These are phyloP conservation scores for Lepus americanus DNA, from an alignment of 2,113 vertebrate species.

Conservation along the genomic window DNA sequence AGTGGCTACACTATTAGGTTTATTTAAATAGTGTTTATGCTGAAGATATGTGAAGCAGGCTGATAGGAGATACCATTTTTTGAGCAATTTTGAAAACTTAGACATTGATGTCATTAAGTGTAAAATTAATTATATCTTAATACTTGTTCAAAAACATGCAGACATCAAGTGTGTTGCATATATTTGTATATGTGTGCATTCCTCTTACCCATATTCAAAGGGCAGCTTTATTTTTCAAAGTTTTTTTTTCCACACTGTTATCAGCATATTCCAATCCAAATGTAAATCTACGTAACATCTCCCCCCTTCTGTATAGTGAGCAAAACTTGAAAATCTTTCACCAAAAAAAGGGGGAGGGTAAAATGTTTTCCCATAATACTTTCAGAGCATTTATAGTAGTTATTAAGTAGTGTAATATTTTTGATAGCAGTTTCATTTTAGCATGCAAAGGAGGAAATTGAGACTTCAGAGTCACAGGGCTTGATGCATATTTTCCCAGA, in stretches of 20 bases:
- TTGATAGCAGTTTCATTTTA: conserved; percentile 58
- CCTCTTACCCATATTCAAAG: conserved; percentile 56
- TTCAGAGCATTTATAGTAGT: conserved; percentile 26
- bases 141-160: conserved; percentile 34
- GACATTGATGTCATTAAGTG: conserved; percentile 47
- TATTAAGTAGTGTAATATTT: conserved; percentile 39
- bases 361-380: neutral
- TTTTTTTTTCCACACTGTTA: neutral
- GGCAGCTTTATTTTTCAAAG: conserved; percentile 37
- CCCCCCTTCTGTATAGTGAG: neutral
- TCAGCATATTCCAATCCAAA: conserved; percentile 51
- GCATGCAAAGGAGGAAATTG: conserved; percentile 22
- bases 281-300: conserved; percentile 25
- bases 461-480: conserved; percentile 52
- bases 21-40: conserved; percentile 17
- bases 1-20: neutral
- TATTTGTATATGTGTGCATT: neutral
- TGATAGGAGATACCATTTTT: conserved; percentile 22
- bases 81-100: conserved; percentile 19
- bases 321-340: conserved; percentile 57
- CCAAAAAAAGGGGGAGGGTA: neutral
- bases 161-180: neutral
- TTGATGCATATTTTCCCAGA: conserved; percentile 35
- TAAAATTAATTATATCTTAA: conserved; percentile 58
- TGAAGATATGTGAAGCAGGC: conserved; percentile 40